phyloP scores from a whole-genome alignment of 2,888 invertebrate species.

The Scaptomyza tumidula region DNA sequence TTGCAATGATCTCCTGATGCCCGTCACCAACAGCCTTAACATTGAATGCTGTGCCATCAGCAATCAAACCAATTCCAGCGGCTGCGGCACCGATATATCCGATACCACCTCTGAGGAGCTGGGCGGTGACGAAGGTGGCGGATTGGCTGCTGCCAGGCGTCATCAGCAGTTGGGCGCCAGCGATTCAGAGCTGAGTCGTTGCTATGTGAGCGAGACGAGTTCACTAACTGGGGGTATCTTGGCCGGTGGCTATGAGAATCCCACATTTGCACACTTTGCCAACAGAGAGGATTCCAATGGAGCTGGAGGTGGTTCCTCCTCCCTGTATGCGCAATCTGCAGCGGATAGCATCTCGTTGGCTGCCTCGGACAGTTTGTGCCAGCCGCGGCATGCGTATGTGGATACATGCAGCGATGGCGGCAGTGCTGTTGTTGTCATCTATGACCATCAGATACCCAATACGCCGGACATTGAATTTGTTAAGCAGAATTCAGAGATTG shows the following conservation, averaged over 20 bases:
- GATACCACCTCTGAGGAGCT: conserved; percentile 82
- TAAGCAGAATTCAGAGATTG: conserved; percentile 84
- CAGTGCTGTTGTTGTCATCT: conserved; percentile 83
- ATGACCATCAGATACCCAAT: conserved; percentile 83
- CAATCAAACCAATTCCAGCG: conserved; percentile 82
- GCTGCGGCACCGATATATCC: conserved; percentile 82
- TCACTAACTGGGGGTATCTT: conserved; percentile 78
- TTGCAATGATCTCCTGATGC: conserved; percentile 48
- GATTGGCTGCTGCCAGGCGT: conserved; percentile 36
- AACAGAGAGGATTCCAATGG: conserved; percentile 57
- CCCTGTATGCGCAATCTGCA: conserved; percentile 49
- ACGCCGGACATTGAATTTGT: conserved; percentile 84
- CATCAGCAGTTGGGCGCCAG: conserved; percentile 79
- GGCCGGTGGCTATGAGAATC: conserved; percentile 83
- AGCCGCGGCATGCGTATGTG: conserved; percentile 69
- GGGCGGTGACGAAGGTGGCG: conserved; percentile 44
- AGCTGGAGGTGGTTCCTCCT: conserved; percentile 30
- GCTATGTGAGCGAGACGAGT: conserved; percentile 84
- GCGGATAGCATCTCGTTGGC: conserved; percentile 68
- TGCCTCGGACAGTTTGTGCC: conserved; percentile 61
- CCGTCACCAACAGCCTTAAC: conserved; percentile 36
- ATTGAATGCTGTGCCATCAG: conserved; percentile 73
- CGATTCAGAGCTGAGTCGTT: conserved; percentile 83
- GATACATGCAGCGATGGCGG: conserved; percentile 75
- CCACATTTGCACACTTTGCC: conserved; percentile 83